Conservation (phyloP, 2,113 vertebrate genomes). For the Paradoxurus hermaphroditus region DNA sequence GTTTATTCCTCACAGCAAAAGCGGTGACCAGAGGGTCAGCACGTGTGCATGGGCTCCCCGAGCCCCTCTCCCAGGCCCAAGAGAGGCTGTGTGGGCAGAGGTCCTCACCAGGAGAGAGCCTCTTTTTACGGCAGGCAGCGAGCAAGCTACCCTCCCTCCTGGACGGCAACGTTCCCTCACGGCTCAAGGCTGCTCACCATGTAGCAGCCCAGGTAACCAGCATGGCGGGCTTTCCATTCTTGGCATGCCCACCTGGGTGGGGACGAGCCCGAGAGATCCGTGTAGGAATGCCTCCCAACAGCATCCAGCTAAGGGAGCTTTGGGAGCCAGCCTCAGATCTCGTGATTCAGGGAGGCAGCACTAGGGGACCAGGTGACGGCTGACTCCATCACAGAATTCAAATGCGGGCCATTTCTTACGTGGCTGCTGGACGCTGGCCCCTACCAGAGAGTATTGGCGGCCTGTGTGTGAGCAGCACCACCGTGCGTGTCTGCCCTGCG, state of each 20-base stretch:
- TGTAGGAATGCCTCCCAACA: not conserved
- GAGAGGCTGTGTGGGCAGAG: fast-evolving
- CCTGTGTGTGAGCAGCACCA: not conserved
- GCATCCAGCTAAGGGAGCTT: not conserved
- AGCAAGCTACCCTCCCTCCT: not conserved
- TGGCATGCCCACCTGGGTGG: not conserved
- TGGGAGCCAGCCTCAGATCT: not conserved
- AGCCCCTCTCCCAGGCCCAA: not conserved
- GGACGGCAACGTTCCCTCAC: not conserved
- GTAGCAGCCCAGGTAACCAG: not conserved
- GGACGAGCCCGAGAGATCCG: fast-evolving
- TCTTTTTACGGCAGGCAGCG: not conserved
- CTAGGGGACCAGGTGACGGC: no score
- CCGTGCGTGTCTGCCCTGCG: fast-evolving
- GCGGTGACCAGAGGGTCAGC: not conserved
- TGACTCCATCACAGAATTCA: not conserved
- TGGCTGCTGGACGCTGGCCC: not conserved
- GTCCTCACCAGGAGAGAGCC: not conserved
- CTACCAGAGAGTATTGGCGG: fast-evolving
- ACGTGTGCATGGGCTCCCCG: fast-evolving
- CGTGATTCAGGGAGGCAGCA: not conserved
- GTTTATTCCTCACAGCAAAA: not conserved
- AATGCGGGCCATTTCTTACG: fast-evolving
- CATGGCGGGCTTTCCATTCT: no score
- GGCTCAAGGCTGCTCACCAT: not conserved